Conservation (phyloP, 2,888 invertebrate genomes). For the Coecobrya sp. region DNA sequence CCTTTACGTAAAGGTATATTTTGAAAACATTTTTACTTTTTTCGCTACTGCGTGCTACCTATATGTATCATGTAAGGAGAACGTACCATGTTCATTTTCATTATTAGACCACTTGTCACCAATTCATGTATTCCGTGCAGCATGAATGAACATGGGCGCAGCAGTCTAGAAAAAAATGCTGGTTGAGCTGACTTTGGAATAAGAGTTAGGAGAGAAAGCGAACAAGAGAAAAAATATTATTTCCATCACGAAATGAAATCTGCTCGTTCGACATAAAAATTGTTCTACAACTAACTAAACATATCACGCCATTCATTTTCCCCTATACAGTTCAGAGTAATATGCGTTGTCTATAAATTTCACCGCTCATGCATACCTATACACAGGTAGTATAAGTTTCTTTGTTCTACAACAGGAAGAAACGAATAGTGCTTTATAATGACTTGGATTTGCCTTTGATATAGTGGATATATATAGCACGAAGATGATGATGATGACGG, state of each 20-base stretch:
- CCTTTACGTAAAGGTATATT: neutral
- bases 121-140: constrained; percentile 66
- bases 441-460: neutral
- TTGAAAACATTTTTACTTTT: neutral
- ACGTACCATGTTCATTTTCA: constrained; percentile 24
- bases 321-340: neutral
- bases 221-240: constrained; percentile 32
- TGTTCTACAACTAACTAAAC: constrained; percentile 18
- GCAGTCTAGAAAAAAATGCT: constrained; percentile 25
- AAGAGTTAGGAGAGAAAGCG: neutral
- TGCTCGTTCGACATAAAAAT: constrained; percentile 52
- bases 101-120: constrained; percentile 61
- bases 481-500: constrained; percentile 20
- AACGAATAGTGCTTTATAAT: constrained; percentile 32
- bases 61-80: neutral
- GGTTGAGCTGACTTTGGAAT: neutral
- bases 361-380: neutral
- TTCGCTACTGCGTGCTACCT: neutral
- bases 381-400: neutral
- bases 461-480: neutral
- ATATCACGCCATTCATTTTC: constrained; percentile 33
- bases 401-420: constrained; percentile 10
- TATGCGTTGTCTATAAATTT: neutral
- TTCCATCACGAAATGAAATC: constrained; percentile 63
- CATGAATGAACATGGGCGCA: constrained; percentile 49